Evolutionary conservation across 2,888 invertebrate genomes (phyloP), one percentile per base, ranked within the genome.

Genomic region (Tinea pellionella): DNA sequence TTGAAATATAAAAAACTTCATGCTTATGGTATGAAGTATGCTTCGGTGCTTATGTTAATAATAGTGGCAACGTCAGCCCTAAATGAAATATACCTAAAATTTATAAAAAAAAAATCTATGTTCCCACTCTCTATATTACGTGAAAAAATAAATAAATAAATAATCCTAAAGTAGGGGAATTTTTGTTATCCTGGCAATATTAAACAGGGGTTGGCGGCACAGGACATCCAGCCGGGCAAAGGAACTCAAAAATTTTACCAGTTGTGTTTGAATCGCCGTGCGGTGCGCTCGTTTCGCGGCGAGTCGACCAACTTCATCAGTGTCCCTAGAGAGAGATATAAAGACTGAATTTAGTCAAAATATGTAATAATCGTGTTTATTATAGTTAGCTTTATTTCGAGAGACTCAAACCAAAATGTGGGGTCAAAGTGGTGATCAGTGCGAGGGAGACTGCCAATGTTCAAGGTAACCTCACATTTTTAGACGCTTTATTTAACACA

Each of bases 391-490:
- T 67, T 64, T 37, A 60, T 63, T 61, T 63, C 65, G 8, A 29
- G 43, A 58, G 41, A 59, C 18, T 37, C 64, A 62, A 64, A 2
- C 24, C 6, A 81, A 74, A 72, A 86, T 86, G 86, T 86, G 80
- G 81, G 83, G 80, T 16, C 82, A 76, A 63, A 79, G 71, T 70
- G 82, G 82, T 64, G 72, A 78, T 62, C 72, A 75, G 56, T 86
- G 86, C 68, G 86, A 86, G 63, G 69, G 64, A 1, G 78, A 85
- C 71, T 86, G 86, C 71, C 84, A 86, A 63, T 86, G 86, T 61
- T 81, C 84, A 16, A 84, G 84, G 86, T 86, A 64, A 76, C 37
- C 18, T 53, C 2, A 47, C 18, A 3, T 47, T 47, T 47, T 47
- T 24, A 24, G 6, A 24, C 24, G 3, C 3, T 6, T 24, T 24